Evolutionary conservation across 2,888 invertebrate genomes (phyloP), one percentile per base, ranked within the genome.

Genomic region (Agrenia bidenticulata): DNA sequence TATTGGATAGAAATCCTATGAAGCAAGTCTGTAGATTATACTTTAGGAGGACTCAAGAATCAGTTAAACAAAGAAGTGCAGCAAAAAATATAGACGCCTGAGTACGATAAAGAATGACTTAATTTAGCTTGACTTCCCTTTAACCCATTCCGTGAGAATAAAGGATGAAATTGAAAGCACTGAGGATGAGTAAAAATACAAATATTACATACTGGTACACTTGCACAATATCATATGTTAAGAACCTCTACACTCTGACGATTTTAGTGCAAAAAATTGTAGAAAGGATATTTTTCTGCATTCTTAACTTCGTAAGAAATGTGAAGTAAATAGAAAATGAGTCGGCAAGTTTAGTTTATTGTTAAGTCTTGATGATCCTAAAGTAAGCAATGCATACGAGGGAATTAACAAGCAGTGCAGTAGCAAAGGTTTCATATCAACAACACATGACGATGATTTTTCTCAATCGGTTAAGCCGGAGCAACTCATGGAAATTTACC

Each of bases 111-210:
- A 61, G 61, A 41, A 61, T 61, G 54, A 61, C 61, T 61, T 61
- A 61, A 61, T 61, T 61, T 61, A 54, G 61, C 61, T 61, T 61
- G 54, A 61, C 53, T 51, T 51, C 51, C 51, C 21, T 45, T 51
- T 19, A 51, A 24, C 51, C 24, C 51, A 51, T 51, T 24, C 51
- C 51, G 51, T 51, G 51, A 51, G 51, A 51, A 51, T 51, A 24
- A 51, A 51, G 51, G 24, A 51, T 23, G 51, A 51, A 51, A 51
- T 24, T 51, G 51, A 51, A 51, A 51, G 45, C 15, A 19, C 5
- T 9, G 19, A 39, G 24, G 51, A 51, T 11, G 23, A 51, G 51
- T 51, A 24, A 24, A 51, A 51, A 51, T 51, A 24, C 21, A 51
- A 51, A 23, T 7, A 24, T 19, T 45, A 17, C 21, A 15, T 49